phyloP scores from a whole-genome alignment of 2,797 vertebrate genomes.

The Cephalopachus bancanus region DNA sequence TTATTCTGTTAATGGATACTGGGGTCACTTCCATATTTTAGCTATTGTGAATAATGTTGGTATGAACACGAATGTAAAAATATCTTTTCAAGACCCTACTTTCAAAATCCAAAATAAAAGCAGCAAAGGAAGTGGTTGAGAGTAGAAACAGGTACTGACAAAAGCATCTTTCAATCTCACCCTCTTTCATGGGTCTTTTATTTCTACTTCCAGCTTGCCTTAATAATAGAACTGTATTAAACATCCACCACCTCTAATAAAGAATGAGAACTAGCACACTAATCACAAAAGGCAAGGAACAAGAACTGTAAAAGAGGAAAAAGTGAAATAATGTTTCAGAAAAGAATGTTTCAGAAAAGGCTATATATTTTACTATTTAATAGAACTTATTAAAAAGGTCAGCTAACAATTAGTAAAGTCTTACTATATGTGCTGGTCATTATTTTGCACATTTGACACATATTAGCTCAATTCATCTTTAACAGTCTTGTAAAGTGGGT shows the following conservation, averaged over 20 bases:
- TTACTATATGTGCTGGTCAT: neutral
- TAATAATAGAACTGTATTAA: slow-evolving; percentile 9
- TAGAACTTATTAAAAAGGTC: slow-evolving; percentile 50
- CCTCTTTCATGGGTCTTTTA: slow-evolving; percentile 16
- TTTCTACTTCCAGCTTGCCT: neutral
- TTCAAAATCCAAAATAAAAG: slow-evolving; percentile 41
- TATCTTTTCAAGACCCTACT: neutral
- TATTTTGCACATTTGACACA: slow-evolving; percentile 18
- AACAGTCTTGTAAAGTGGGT: neutral
- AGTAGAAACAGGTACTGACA: neutral
- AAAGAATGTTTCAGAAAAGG: slow-evolving; percentile 16
- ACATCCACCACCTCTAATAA: neutral
- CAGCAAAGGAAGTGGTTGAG: neutral
- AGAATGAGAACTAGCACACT: neutral
- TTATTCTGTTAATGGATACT: neutral
- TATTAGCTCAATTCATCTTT: slow-evolving; percentile 35
- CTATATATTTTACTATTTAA: slow-evolving; percentile 54
- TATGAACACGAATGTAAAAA: neutral
- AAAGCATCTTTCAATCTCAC: neutral
- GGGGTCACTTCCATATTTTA: neutral
- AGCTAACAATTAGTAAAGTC: neutral
- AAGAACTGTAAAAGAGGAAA: neutral
- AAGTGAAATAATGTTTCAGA: slow-evolving; percentile 40
- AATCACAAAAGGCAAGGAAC: neutral
- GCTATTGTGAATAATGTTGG: neutral